Conservation (phyloP, 2,113 vertebrate genomes). For the Pholis gunnellus region DNA sequence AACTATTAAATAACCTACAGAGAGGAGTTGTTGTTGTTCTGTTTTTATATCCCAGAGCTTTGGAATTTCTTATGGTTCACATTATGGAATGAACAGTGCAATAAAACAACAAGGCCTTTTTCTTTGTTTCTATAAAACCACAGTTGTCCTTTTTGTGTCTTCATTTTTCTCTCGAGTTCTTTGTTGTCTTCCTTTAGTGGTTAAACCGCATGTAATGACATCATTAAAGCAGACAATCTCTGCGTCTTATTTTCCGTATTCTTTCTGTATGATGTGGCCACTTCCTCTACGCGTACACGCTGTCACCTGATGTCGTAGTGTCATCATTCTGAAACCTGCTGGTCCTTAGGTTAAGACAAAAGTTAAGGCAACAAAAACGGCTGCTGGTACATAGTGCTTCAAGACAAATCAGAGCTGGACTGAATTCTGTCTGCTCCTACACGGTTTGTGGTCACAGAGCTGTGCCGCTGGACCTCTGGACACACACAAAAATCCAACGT, state of each 20-base stretch:
- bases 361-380: constrained; percentile 57
- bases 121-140: constrained; percentile 68
- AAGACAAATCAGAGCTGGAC: constrained; percentile 32
- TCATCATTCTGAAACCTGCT: constrained; percentile 45
- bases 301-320: constrained; percentile 29
- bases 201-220: constrained; percentile 68
- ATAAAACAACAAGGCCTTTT: constrained; percentile 68
- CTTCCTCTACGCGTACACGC: constrained; percentile 24
- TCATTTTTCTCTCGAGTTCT: constrained; percentile 51
- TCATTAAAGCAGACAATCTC: constrained; percentile 48
- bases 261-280: constrained; percentile 24
- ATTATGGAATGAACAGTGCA: constrained; percentile 85
- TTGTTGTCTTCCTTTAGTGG: constrained; percentile 73
- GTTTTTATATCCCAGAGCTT: constrained; percentile 70
- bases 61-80: constrained; percentile 80
- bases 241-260: constrained; percentile 2
- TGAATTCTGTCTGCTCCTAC: constrained; percentile 38
- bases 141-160: constrained; percentile 70
- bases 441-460: constrained; percentile 48
- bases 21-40: constrained; percentile 47
- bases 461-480: constrained; percentile 28
- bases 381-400: constrained; percentile 65
- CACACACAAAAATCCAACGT: constrained; percentile 38
- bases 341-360: constrained; percentile 60
- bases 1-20: constrained; percentile 69